phyloP scores from a whole-genome alignment of 37 sponge, comb jelly and placozoan genomes.

The Aplysina aerophoba region DNA sequence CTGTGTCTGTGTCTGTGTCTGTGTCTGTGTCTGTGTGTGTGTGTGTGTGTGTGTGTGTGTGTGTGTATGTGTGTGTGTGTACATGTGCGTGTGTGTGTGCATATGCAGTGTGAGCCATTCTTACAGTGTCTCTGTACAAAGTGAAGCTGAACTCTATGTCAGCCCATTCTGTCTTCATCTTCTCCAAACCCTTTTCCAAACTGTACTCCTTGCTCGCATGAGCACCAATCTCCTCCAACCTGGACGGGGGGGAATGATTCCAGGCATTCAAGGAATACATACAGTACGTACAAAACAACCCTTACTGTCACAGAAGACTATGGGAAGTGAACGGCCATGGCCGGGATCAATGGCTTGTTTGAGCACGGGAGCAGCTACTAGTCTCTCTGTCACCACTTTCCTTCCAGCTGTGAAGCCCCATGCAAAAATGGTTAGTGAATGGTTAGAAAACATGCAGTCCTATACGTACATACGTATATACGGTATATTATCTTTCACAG shows the following conservation, averaged over 20 bases:
- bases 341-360: too few species aligned
- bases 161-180: slow-evolving; percentile 95
- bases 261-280: slow-evolving; percentile 16
- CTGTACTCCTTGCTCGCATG: slow-evolving; percentile 95
- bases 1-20: too few species aligned
- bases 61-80: neutral
- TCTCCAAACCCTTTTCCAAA: slow-evolving; percentile 94
- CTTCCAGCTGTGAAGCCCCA: too few species aligned
- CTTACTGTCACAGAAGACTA: too few species aligned
- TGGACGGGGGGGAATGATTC: slow-evolving; percentile 1
- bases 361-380: too few species aligned
- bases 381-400: too few species aligned
- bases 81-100: neutral
- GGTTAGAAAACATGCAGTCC: neutral
- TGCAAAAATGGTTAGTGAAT: too few species aligned
- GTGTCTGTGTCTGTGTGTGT: neutral
- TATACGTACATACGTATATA: neutral
- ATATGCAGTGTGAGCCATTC: neutral
- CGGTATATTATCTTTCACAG: too few species aligned
- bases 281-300: slow-evolving; percentile 7
- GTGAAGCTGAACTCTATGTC: slow-evolving; percentile 83
- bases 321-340: too few species aligned
- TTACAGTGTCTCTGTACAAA: slow-evolving; percentile 92
- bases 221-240: slow-evolving; percentile 92
- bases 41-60: neutral